Percentiles rank a stretch among this genome's conserved stretches.
phyloP scores from a whole-genome alignment of 2,797 vertebrate species.

The Aselliscus stoliczkanus region DNA sequence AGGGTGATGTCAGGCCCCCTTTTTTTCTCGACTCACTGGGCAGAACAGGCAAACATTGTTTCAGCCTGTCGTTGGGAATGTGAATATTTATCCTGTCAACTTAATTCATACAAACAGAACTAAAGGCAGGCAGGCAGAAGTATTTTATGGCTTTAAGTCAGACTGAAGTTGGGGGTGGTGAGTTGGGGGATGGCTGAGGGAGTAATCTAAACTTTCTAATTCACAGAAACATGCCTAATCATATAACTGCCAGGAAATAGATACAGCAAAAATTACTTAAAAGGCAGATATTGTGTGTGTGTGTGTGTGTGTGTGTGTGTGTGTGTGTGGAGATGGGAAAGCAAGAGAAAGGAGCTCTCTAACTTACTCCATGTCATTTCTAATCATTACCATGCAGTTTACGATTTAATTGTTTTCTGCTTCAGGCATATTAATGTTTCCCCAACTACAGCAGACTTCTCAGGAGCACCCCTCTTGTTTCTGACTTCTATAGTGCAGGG shows the following conservation, averaged over 20 bases:
- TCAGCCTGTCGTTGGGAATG: constrained; percentile 78
- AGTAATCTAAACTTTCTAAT: constrained; percentile 65
- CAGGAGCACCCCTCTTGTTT: background rate
- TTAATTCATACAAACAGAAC: constrained; percentile 81
- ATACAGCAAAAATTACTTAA: constrained; percentile 56
- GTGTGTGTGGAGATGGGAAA: background rate
- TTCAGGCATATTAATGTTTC: background rate
- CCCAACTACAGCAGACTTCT: background rate
- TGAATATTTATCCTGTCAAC: constrained; percentile 84
- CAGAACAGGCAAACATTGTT: constrained; percentile 83
- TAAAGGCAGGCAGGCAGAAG: constrained; percentile 72
- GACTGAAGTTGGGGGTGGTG: constrained; percentile 38
- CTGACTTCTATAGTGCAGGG: background rate
- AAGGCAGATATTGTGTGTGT: constrained; percentile 19
- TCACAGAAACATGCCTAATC: constrained; percentile 68
- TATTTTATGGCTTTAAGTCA: constrained; percentile 78
- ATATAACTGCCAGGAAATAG: constrained; percentile 52
- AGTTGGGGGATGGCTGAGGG: background rate
- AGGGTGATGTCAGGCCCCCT: constrained; percentile 77
- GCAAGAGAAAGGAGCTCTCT: background rate
- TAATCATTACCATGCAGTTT: background rate
- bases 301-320: background rate
- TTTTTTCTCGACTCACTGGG: constrained; percentile 67
- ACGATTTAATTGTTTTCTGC: background rate
- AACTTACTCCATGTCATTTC: background rate